A percentile compares a stretch with the other conserved stretches of the same genome.
Evolutionary conservation across 2,113 vertebrate genomes (phyloP).

Genomic region (Cryptomyrus ogoouensis): DNA sequence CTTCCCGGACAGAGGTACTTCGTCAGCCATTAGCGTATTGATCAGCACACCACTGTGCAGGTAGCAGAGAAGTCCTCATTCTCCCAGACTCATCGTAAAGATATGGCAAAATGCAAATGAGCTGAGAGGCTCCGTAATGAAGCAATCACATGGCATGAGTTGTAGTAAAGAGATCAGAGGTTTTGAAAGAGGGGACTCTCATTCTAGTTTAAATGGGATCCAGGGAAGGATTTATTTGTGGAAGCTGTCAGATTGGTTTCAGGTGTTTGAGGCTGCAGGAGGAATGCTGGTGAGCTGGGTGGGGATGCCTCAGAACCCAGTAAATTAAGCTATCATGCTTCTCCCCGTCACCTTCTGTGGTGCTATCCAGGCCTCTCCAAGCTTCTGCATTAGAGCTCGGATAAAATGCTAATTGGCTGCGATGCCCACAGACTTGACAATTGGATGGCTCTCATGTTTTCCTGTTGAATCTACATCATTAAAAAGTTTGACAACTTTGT

Average conservation of each 20-base stretch:
- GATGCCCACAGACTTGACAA: slow-evolving; percentile 10
- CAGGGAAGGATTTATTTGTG: slow-evolving; percentile 20
- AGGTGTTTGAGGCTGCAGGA: neutral
- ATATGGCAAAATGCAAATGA: slow-evolving; percentile 47
- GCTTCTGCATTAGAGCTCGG: neutral
- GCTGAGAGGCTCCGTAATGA: slow-evolving; percentile 37
- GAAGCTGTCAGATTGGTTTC: slow-evolving; percentile 3
- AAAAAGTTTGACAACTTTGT: slow-evolving; percentile 19
- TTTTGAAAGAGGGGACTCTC: slow-evolving; percentile 14
- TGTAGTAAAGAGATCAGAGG: slow-evolving; percentile 21
- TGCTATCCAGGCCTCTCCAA: neutral
- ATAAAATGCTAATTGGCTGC: slow-evolving; percentile 24
- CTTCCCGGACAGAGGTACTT: slow-evolving; percentile 54
- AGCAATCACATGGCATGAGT: slow-evolving; percentile 31
- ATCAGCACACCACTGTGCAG: slow-evolving; percentile 41
- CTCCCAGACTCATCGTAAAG: slow-evolving; percentile 33
- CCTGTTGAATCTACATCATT: slow-evolving; percentile 22
- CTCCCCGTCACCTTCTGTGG: slow-evolving; percentile 3
- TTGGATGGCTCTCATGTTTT: neutral
- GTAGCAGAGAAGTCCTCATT: slow-evolving; percentile 49
- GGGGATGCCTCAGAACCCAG: neutral
- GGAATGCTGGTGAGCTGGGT: neutral
- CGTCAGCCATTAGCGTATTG: slow-evolving; percentile 57
- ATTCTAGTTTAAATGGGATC: slow-evolving; percentile 21
- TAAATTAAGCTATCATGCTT: slow-evolving; percentile 18